A percentile compares a stretch with the other conserved stretches of the same genome.
Conservation (phyloP, 2,888 invertebrate species). For the Aleiodes alternator region DNA sequence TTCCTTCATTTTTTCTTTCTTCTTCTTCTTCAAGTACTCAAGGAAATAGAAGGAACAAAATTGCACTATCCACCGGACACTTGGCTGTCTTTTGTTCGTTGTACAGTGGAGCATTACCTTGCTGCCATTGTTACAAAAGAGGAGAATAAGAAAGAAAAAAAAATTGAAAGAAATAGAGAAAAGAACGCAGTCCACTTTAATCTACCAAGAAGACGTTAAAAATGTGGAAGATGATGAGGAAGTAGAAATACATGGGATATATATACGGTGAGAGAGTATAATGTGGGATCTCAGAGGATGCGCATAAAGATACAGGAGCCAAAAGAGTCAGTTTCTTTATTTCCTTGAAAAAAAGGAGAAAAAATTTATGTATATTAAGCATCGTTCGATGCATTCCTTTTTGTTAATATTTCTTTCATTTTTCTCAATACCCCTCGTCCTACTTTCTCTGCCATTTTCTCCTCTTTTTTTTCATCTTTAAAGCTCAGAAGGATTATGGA, state of each 20-base stretch:
- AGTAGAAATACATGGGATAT: slow-evolving; percentile 5
- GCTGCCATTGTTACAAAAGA: slow-evolving; percentile 27
- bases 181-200: slow-evolving; percentile 30
- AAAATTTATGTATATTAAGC: slow-evolving; percentile 27
- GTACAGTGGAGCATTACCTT: slow-evolving; percentile 17
- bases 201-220: slow-evolving; percentile 26
- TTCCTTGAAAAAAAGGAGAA: background rate
- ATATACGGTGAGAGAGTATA: background rate
- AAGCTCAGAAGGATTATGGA: slow-evolving; percentile 40
- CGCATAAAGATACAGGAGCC: background rate
- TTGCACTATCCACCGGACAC: slow-evolving; percentile 25
- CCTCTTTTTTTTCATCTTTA: slow-evolving; percentile 18
- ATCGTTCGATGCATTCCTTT: background rate
- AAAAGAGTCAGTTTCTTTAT: background rate
- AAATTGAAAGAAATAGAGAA: background rate
- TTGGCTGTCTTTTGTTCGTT: slow-evolving; percentile 29
- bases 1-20: background rate
- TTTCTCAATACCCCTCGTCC: background rate
- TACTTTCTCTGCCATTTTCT: slow-evolving; percentile 9
- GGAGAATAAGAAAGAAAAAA: background rate
- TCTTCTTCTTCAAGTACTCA: slow-evolving; percentile 40
- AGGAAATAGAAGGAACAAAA: background rate
- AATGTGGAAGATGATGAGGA: slow-evolving; percentile 29
- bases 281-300: background rate
- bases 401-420: background rate